A percentile compares a stretch with the other conserved stretches of the same genome.
Evolutionary conservation across 1,140 invertebrate species (phyloP).

Genomic region (Odontomachus brunneus): DNA sequence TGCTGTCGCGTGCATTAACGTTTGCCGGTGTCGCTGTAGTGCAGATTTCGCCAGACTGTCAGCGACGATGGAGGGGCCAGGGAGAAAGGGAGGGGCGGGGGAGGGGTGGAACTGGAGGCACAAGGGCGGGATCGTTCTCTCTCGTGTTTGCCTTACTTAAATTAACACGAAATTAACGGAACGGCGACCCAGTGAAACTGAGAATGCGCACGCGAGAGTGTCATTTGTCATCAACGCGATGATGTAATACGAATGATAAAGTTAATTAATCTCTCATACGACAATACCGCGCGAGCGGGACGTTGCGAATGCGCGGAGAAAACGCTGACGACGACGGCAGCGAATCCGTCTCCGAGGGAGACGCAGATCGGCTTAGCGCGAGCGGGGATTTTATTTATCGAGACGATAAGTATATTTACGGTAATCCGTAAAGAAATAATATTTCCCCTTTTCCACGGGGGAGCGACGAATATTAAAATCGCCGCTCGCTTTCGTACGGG

Average conservation of each 20-base stretch:
- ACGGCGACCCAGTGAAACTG: conserved; percentile 25
- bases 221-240: conserved; percentile 7
- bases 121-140: not conserved
- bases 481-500: not conserved
- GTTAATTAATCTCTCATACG: conserved; percentile 5
- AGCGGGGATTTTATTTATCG: not conserved
- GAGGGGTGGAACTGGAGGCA: too few relatives aligned
- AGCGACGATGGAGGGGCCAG: not conserved
- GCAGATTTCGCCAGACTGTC: conserved; percentile 40
- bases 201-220: conserved; percentile 39
- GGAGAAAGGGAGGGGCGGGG: too few relatives aligned
- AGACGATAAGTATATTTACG: not conserved
- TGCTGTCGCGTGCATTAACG: conserved; percentile 53
- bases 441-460: not conserved
- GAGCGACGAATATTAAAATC: not conserved
- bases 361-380: too few relatives aligned
- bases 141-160: conserved; percentile 33
- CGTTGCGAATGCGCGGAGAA: too few relatives aligned
- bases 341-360: too few relatives aligned
- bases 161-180: conserved; percentile 46
- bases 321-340: not conserved
- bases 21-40: conserved; percentile 41
- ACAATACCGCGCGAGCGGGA: not conserved
- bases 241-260: conserved; percentile 4
- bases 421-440: not conserved